Evolutionary conservation across 1,140 invertebrate species (phyloP).

Genomic region (Drosophila nebulosa): DNA sequence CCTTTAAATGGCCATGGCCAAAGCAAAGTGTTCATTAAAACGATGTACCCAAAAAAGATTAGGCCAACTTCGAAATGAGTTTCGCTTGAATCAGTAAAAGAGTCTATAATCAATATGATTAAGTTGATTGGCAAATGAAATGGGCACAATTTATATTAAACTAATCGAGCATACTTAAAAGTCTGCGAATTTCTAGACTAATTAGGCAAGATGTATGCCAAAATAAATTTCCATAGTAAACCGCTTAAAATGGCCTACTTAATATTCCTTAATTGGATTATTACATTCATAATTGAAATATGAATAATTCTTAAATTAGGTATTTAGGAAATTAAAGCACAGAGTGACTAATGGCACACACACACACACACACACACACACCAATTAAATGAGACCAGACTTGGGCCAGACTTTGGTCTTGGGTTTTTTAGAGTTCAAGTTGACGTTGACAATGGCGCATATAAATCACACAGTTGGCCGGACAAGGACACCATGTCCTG

Average conservation of each 20-base stretch:
- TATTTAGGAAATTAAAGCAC: background rate
- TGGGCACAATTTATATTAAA: too few species aligned
- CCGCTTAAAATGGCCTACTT: background rate
- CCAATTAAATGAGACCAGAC: slow-evolving; percentile 66
- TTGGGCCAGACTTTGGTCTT: slow-evolving; percentile 31
- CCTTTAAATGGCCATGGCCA: slow-evolving; percentile 63
- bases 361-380: slow-evolving; percentile 17
- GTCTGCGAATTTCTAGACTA: too few species aligned
- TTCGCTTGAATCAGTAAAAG: background rate
- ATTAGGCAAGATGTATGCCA: too few species aligned
- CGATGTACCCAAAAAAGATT: slow-evolving; percentile 25
- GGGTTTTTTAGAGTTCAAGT: slow-evolving; percentile 43
- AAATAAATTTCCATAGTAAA: too few species aligned
- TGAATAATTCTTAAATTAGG: background rate
- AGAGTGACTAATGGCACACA: slow-evolving; percentile 38
- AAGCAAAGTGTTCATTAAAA: slow-evolving; percentile 22
- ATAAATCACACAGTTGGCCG: slow-evolving; percentile 56
- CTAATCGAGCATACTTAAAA: too few species aligned
- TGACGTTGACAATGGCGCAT: slow-evolving; percentile 49
- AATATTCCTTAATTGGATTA: background rate
- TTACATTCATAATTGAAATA: background rate
- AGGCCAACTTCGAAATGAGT: slow-evolving; percentile 5
- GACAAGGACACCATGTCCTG: slow-evolving; percentile 23
- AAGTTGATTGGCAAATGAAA: too few species aligned
- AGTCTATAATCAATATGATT: background rate